phyloP scores from a whole-genome alignment of 2,113 vertebrate species.

The Raja brachyura region DNA sequence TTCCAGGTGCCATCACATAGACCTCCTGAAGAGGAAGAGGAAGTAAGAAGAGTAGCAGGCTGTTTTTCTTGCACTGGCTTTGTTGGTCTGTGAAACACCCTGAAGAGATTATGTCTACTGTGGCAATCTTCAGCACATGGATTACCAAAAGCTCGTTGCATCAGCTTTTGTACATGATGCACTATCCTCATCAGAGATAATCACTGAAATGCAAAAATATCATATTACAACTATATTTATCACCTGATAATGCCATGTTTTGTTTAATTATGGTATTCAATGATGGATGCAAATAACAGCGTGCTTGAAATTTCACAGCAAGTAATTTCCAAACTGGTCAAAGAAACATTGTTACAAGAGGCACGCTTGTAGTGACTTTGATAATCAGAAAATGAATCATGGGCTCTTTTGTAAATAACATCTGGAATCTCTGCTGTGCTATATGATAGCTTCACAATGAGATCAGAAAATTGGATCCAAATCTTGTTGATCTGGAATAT shows the following conservation, averaged over 20 bases:
- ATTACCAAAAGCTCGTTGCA: background rate
- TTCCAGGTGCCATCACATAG: background rate
- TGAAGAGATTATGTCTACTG: background rate
- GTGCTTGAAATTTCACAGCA: background rate
- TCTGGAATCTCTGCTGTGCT: background rate
- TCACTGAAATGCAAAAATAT: background rate
- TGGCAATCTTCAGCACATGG: background rate
- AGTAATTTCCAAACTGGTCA: background rate
- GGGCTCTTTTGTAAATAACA: background rate
- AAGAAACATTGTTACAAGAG: background rate
- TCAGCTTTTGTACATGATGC: background rate
- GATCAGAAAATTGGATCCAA: background rate
- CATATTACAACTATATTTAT: background rate
- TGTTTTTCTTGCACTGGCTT: background rate
- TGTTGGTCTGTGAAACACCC: background rate
- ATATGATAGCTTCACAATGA: background rate
- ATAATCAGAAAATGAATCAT: background rate
- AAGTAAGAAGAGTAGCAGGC: background rate
- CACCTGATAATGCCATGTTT: too few species aligned
- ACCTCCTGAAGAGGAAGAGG: background rate
- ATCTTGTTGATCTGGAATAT: background rate
- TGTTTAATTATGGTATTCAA: background rate
- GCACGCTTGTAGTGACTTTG: background rate
- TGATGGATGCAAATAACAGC: background rate
- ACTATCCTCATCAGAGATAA: background rate